Evolutionary conservation across 2,797 vertebrate species (phyloP).

Genomic region (Rhinophrynus dorsalis): DNA sequence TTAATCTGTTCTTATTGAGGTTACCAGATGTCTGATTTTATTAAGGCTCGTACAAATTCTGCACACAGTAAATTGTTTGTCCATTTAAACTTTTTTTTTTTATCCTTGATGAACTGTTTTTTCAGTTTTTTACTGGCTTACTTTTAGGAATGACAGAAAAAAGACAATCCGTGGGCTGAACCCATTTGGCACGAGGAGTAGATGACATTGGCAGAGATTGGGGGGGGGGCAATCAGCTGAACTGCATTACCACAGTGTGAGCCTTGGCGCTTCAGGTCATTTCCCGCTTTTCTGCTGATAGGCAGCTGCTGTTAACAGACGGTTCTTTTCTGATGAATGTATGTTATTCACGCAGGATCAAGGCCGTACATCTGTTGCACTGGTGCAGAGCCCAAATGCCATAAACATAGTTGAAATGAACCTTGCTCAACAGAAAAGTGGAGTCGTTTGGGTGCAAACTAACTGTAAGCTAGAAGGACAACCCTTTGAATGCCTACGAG

Average conservation of each 20-base stretch:
- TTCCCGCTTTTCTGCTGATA: background rate
- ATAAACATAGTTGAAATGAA: no score
- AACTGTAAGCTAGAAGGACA: no score
- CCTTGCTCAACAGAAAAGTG: no score
- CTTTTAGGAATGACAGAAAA: background rate
- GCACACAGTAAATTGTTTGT: background rate
- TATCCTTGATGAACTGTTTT: background rate
- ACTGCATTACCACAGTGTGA: background rate
- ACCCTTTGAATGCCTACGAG: no score
- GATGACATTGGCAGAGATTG: background rate
- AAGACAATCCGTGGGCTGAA: background rate
- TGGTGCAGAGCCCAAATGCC: no score
- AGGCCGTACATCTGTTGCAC: no score
- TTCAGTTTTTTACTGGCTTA: no score
- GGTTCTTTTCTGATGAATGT: slow-evolving; percentile 6
- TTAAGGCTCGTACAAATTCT: background rate
- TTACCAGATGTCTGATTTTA: slow-evolving; percentile 24
- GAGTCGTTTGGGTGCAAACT: no score
- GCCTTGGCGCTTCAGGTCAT: background rate
- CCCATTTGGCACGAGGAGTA: slow-evolving; percentile 6
- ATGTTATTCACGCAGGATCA: background rate
- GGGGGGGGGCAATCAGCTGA: background rate
- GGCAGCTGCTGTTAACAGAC: slow-evolving; percentile 2
- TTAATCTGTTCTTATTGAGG: slow-evolving; percentile 12
- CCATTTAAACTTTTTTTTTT: background rate